Conservation (phyloP, 2,113 vertebrate genomes). For the Chaetorhynchus papuensis region DNA sequence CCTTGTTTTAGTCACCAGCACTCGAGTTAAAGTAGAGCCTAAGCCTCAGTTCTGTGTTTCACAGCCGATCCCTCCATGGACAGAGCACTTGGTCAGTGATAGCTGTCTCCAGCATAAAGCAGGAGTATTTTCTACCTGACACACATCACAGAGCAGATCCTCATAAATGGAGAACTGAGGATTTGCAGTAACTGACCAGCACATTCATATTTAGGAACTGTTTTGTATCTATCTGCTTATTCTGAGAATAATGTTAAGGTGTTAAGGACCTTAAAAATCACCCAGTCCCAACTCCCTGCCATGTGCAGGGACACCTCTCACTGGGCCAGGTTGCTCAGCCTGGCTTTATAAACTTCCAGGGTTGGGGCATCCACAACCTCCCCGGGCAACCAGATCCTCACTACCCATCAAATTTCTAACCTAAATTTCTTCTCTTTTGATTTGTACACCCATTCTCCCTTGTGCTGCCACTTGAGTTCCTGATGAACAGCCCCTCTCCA, state of each 20-base stretch:
- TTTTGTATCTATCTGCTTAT: background rate
- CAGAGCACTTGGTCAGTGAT: background rate
- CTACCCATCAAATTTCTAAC: background rate
- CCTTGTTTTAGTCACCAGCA: background rate
- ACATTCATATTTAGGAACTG: background rate
- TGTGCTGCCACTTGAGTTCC: background rate
- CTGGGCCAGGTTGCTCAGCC: background rate
- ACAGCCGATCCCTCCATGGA: background rate
- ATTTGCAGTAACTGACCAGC: background rate
- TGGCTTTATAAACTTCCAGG: background rate
- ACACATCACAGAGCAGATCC: background rate
- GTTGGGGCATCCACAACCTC: background rate
- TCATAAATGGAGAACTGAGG: rapidly evolving
- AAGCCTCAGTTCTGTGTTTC: background rate
- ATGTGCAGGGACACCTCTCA: background rate
- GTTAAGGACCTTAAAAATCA: background rate
- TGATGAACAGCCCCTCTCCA: background rate
- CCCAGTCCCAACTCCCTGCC: background rate
- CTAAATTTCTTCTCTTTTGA: background rate
- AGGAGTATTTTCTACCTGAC: background rate
- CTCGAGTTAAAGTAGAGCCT: background rate
- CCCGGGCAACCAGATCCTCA: background rate
- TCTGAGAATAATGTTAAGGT: background rate
- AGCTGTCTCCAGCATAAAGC: background rate
- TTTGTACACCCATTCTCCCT: background rate